Base-by-base conservation (phyloP, 2,888 invertebrate genomes). In the Meganola albula region DNA sequence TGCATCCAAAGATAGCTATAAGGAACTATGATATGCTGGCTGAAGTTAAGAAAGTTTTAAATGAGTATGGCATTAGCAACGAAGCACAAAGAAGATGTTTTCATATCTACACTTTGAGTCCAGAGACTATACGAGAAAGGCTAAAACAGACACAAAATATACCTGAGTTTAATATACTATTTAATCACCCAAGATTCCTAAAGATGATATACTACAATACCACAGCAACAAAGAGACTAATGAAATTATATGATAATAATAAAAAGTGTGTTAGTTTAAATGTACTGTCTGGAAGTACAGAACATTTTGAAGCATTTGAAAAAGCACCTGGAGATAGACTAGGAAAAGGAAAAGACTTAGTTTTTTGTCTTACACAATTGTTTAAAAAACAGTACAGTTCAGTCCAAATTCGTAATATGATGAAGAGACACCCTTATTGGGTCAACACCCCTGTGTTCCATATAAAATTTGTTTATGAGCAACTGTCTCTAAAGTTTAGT, bases 81-180 rank as follows among this genome's bases (percentile, higher is more conserved):
- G 83, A 86, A 41, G 83, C 82, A 10, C 86, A 86, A 53, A 64
- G 50, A 37, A 77, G 70, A 53, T 86, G 86, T 62, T 79, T 84
- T 54, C 70, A 78, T 44, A 73, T 87, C 34, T 87, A 68, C 35
- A 76, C 79, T 5, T 47, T 86, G 5, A 58, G 77, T n/a, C 70
- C 77, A 10, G 53, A 49, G 9, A 84, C 86, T 29, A 55, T 85
- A 4, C 63, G 54, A 47, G 65, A 75, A 33, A 68, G 85, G 53
- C 47, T 85, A 16, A 63, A 76, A 47, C 63, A 63, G 38, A 73
- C 80, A 10, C 73, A 63, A 49, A 39, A 27, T 6, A 73, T 68
- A 44, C 85, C 85, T n/a, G 84, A 85, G 48, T 79, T 85, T 30
- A 61, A 58, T 34, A 53, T 73, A 34, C 77, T 78, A 42, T 54